Percentiles rank a stretch among this genome's conserved stretches.
These are phyloP conservation scores for Hydroisotoma schaefferi DNA, from an alignment of 2,888 invertebrate species.

Conservation along the genomic window DNA sequence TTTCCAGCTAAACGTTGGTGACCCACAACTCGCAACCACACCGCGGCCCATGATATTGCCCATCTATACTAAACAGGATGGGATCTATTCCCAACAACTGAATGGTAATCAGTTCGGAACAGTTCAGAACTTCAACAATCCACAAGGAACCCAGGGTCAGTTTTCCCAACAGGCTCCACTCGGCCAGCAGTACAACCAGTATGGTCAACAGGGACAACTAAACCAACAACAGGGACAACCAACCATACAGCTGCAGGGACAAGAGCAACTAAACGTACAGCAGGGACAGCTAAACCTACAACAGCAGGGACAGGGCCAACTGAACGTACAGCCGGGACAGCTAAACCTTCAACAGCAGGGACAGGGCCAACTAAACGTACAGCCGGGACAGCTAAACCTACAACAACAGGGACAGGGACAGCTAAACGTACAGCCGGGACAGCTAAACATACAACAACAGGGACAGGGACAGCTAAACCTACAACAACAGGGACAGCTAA, in stretches of 20 bases:
- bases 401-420: too few relatives aligned
- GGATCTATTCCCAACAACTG: background rate
- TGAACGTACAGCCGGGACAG: too few relatives aligned
- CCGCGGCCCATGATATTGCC: background rate
- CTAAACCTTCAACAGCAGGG: too few relatives aligned
- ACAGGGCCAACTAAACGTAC: too few relatives aligned
- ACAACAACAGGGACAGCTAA: background rate
- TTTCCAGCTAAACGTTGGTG: background rate
- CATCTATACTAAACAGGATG: background rate
- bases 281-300: too few relatives aligned
- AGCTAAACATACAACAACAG: background rate
- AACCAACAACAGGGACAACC: constrained; percentile 1
- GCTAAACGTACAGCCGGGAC: background rate
- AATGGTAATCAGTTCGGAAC: background rate
- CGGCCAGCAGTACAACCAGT: background rate
- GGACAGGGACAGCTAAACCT: background rate
- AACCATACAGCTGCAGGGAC: background rate
- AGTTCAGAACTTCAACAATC: background rate
- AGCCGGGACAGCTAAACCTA: too few relatives aligned
- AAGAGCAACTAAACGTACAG: too few relatives aligned
- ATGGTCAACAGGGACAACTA: background rate
- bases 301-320: too few relatives aligned
- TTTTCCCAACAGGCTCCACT: background rate
- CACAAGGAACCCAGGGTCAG: background rate
- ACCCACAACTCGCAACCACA: background rate